These are phyloP conservation scores for Nematostella vectensis DNA, from an alignment of 92 coral and sea anemone genomes.

Conservation along the genomic window DNA sequence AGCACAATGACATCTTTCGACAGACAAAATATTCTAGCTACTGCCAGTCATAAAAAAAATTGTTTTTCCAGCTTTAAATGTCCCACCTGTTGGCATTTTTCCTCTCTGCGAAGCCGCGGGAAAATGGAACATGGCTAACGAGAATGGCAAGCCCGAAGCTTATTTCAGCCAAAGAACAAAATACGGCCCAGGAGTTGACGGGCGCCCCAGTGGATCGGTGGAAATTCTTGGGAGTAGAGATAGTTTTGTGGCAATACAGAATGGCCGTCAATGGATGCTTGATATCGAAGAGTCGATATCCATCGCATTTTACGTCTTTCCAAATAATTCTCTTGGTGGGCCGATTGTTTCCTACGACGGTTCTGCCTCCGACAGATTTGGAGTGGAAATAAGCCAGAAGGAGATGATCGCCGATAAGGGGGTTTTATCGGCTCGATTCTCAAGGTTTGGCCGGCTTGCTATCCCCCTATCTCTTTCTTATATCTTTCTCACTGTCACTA, in stretches of 20 bases:
- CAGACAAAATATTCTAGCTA: too few relatives aligned
- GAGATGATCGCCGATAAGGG: slow-evolving; percentile 40
- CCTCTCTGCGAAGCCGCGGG: too few relatives aligned
- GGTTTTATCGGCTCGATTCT: slow-evolving; percentile 30
- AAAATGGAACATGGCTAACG: too few relatives aligned
- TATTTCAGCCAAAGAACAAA: too few relatives aligned
- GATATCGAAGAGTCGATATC: slow-evolving; percentile 65
- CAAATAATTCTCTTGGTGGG: slow-evolving; percentile 47
- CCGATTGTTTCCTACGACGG: slow-evolving; percentile 51
- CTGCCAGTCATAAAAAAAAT: too few relatives aligned
- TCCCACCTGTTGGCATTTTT: too few relatives aligned
- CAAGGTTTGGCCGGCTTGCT: too few relatives aligned
- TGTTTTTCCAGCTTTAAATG: too few relatives aligned
- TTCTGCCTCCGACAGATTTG: slow-evolving; percentile 30
- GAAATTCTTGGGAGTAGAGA: slow-evolving; percentile 47
- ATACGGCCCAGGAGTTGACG: slow-evolving; percentile 54
- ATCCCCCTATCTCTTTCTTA: too few relatives aligned
- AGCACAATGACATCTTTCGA: too few relatives aligned
- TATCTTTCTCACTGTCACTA: too few relatives aligned
- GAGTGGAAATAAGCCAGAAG: slow-evolving; percentile 54
- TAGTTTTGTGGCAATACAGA: slow-evolving; percentile 51
- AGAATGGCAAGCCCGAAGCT: too few relatives aligned
- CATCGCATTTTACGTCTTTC: slow-evolving; percentile 43
- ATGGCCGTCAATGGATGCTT: slow-evolving; percentile 26
- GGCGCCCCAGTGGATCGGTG: slow-evolving; percentile 21